These are phyloP conservation scores for Malurus melanocephalus DNA, from an alignment of 2,113 vertebrate genomes.

Conservation along the genomic window DNA sequence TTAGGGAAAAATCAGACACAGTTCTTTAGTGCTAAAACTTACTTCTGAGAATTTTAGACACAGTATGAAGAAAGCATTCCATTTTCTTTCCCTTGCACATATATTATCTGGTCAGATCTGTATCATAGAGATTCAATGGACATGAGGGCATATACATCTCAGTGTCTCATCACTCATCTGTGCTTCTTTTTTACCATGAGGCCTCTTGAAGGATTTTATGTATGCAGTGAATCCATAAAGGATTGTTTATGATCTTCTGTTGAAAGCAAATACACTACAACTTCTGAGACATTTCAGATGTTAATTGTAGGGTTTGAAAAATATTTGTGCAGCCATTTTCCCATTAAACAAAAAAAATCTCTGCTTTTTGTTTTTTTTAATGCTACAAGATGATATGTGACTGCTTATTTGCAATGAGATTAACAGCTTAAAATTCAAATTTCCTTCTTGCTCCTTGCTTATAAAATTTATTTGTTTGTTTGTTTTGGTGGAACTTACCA, in stretches of 20 bases:
- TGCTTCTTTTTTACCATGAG: background rate
- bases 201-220: background rate
- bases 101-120: background rate
- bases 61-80: background rate
- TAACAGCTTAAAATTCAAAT: background rate
- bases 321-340: background rate
- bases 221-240: background rate
- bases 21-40: background rate
- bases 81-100: background rate
- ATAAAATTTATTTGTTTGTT: background rate
- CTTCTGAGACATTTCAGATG: background rate
- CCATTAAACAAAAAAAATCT: background rate
- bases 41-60: background rate
- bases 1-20: background rate
- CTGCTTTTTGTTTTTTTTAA: background rate
- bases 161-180: background rate
- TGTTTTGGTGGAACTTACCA: background rate
- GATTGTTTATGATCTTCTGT: background rate
- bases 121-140: background rate
- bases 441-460: background rate
- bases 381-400: background rate
- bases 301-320: slow-evolving; percentile 4
- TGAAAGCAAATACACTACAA: background rate
- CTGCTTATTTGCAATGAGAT: background rate
- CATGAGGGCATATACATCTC: background rate